Evolutionary conservation across 1,140 invertebrate genomes (phyloP).

Genomic region (Drosophila micromelanica): DNA sequence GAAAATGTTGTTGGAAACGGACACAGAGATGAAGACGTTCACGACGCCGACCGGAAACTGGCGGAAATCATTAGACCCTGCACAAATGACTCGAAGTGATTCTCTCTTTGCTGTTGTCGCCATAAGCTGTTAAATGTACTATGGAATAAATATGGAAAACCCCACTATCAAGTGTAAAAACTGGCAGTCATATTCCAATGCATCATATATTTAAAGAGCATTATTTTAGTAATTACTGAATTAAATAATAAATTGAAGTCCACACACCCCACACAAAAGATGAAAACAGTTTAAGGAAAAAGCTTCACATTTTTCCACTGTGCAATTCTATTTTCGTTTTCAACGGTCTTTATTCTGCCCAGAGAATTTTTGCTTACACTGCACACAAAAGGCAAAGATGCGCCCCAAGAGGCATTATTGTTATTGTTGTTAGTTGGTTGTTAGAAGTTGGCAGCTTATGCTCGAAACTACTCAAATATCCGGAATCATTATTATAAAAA

Average conservation of each 20-base stretch:
- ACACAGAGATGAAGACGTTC: slow-evolving; percentile 36
- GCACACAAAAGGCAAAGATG: slow-evolving; percentile 52
- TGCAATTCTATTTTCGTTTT: slow-evolving; percentile 30
- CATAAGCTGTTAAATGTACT: slow-evolving; percentile 43
- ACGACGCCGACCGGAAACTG: slow-evolving; percentile 74
- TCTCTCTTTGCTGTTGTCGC: slow-evolving; percentile 58
- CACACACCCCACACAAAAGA: background rate
- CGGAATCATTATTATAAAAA: slow-evolving; percentile 82
- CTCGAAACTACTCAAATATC: slow-evolving; percentile 80
- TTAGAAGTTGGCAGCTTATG: slow-evolving; percentile 67
- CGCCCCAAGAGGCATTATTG: slow-evolving; percentile 49
- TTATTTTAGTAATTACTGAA: background rate
- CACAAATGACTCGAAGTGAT: slow-evolving; percentile 74
- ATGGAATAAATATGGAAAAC: slow-evolving; percentile 5
- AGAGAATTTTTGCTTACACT: slow-evolving; percentile 48
- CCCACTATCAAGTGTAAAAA: background rate
- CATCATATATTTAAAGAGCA: background rate
- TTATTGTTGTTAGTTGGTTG: slow-evolving; percentile 54
- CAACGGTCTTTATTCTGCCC: slow-evolving; percentile 57
- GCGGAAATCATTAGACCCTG: slow-evolving; percentile 81
- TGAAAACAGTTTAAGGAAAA: background rate
- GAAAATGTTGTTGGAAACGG: slow-evolving; percentile 18
- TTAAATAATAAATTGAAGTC: background rate
- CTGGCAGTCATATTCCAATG: background rate
- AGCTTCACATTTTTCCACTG: slow-evolving; percentile 33